A percentile compares a stretch with the other conserved stretches of the same genome.
phyloP scores from a whole-genome alignment of 2,113 vertebrate genomes.

The Melanostigma gelatinosum region DNA sequence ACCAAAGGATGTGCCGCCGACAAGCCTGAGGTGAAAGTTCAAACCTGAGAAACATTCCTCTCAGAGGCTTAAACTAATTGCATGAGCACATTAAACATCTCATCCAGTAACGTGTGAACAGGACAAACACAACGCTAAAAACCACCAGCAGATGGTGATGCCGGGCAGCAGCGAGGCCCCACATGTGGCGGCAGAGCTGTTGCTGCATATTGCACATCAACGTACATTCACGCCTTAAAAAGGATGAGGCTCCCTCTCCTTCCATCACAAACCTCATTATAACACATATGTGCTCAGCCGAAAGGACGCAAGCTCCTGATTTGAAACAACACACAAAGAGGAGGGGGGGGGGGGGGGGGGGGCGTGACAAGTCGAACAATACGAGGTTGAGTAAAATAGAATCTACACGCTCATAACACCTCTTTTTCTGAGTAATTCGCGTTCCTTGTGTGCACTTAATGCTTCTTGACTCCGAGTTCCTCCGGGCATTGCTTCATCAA shows the following conservation, averaged over 20 bases:
- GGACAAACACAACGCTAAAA: neutral
- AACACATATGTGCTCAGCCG: conserved; percentile 32
- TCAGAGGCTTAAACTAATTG: conserved; percentile 12
- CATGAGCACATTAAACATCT: neutral
- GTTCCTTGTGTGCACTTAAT: conserved; percentile 66
- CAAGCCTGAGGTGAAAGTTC: conserved; percentile 23
- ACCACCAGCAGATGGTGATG: conserved; percentile 69
- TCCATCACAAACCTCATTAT: conserved; percentile 56
- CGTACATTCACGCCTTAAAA: conserved; percentile 60
- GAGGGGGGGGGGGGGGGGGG: neutral
- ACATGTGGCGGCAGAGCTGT: conserved; percentile 31
- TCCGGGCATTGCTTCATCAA: conserved; percentile 78
- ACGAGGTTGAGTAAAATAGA: conserved; percentile 37
- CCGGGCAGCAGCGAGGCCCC: conserved; percentile 14
- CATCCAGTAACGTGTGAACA: neutral
- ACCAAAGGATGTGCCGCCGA: conserved; percentile 4
- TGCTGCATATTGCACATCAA: conserved; percentile 54
- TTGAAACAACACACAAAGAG: conserved; percentile 29
- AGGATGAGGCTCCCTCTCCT: conserved; percentile 46
- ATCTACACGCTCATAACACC: conserved; percentile 30
- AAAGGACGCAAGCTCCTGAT: conserved; percentile 39
- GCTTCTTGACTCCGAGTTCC: conserved; percentile 67
- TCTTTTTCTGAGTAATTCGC: conserved; percentile 54
- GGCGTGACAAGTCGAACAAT: conserved; percentile 20
- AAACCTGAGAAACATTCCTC: neutral